Conservation (phyloP, 1,140 invertebrate genomes). For the Tetranychus urticae region DNA sequence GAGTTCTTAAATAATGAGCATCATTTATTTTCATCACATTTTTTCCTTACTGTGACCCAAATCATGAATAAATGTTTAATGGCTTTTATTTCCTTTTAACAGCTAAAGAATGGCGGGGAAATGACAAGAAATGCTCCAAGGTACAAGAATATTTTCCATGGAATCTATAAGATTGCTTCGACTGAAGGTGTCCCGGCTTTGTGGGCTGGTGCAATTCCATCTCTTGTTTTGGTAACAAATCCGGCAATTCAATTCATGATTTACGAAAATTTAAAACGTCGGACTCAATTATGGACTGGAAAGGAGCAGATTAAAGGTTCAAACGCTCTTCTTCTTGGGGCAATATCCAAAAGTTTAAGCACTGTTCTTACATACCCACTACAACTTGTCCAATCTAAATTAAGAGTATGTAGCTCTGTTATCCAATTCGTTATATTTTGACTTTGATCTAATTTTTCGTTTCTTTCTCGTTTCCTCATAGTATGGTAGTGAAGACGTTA, state of each 20-base stretch:
- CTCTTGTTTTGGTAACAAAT: conserved; percentile 57
- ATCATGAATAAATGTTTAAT: too few relatives aligned
- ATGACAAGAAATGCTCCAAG: conserved; percentile 6
- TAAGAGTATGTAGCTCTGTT: conserved; percentile 29
- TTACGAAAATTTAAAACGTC: conserved; percentile 57
- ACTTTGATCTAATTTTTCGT: background rate
- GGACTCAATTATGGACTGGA: conserved; percentile 15
- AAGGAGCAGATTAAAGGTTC: conserved; percentile 25
- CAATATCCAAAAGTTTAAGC: conserved; percentile 50
- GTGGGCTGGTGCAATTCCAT: conserved; percentile 57
- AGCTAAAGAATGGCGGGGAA: conserved; percentile 5
- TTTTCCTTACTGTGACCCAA: too few relatives aligned
- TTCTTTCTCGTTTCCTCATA: conserved; percentile 13
- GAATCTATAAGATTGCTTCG: conserved; percentile 35
- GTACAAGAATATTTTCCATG: conserved; percentile 25
- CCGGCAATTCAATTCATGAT: conserved; percentile 75
- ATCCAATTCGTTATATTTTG: too few relatives aligned
- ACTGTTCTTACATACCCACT: conserved; percentile 64
- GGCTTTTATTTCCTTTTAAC: too few relatives aligned
- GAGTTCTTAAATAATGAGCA: too few relatives aligned
- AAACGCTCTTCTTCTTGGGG: conserved; percentile 38
- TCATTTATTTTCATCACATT: too few relatives aligned
- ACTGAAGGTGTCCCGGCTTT: conserved; percentile 41
- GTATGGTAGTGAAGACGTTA: conserved; percentile 26
- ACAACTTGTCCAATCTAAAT: conserved; percentile 57